Base-by-base conservation (phyloP, 1,140 invertebrate genomes). In the Formica selysi region DNA sequence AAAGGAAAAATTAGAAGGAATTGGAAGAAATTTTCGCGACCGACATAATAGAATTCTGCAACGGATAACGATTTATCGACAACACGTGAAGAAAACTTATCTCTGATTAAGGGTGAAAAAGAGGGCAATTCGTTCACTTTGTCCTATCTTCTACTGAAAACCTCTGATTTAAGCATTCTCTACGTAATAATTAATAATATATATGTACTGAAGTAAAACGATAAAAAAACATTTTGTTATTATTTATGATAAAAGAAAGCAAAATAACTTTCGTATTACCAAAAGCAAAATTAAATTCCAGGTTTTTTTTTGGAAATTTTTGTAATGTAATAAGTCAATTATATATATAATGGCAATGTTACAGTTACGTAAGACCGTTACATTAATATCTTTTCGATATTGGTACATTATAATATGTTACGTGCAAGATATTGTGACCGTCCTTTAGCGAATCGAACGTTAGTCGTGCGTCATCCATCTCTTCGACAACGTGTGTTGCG, bases 381-480 rank as follows among this genome's bases (percentile, higher is more conserved):
- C 0, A 13, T 8, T 32, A n/a, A 32, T n/a, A 19, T 16, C 13
- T 62, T 78, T 78, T 32, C 19, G 10, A 44, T 76, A 26, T 48
- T 48, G 11, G 13, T 16, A 76, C 6, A 79, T 16, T 44, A 22
- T 48, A 11, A 36, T 36, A 32, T 8, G 29, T 65, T 65, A 64
- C 48, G 76, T 68, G n/a, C 32, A 61, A 87, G 76, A 87, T 83
- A 81, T 87, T 64, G 22, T 68, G 51, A 68, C 29, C 48, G 41
- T 32, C 44, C 16, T 51, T 13, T 76, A 26, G 64, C 59, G 78
- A 86, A 86, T 90, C 76, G 81, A 73, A 79, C 79, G 76, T 90
- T 88, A 90, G 89, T 90, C 64, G 73, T 29, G 44, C 38, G 51
- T 70, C 78, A 76, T 70, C 89, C 89, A 86, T 48, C 83, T 90